phyloP scores from a whole-genome alignment of 2,797 vertebrate genomes.

The Onychomys torridus region DNA sequence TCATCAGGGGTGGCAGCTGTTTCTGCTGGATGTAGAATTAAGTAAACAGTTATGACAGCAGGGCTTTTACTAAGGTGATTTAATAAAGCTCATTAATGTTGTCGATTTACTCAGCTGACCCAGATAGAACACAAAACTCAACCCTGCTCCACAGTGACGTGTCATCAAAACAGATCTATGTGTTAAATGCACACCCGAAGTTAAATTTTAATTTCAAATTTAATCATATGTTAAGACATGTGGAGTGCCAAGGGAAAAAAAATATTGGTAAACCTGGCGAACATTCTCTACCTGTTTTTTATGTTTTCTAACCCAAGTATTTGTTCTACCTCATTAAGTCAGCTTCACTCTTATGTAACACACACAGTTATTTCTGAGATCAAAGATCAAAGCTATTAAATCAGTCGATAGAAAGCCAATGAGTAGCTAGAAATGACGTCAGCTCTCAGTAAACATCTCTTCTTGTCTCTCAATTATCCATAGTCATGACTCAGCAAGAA shows the following conservation, averaged over 20 bases:
- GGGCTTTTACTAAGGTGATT: conserved; percentile 88
- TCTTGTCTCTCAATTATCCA: not conserved
- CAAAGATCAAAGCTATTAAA: conserved; percentile 74
- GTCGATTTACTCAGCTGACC: conserved; percentile 85
- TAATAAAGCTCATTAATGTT: conserved; percentile 86
- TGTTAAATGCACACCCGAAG: not conserved
- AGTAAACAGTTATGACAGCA: conserved; percentile 85
- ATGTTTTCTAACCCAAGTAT: conserved; percentile 42
- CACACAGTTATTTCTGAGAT: conserved; percentile 73
- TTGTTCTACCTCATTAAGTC: conserved; percentile 31
- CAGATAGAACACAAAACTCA: conserved; percentile 84
- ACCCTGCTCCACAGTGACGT: conserved; percentile 73
- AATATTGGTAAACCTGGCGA: not conserved
- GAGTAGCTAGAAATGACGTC: conserved; percentile 25
- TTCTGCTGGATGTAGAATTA: conserved; percentile 78
- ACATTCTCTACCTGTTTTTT: conserved; percentile 42
- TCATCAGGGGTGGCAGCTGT: conserved; percentile 77
- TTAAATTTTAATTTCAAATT: conserved; percentile 74
- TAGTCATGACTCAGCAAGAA: conserved; percentile 76
- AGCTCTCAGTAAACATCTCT: conserved; percentile 48
- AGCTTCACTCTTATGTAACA: conserved; percentile 49
- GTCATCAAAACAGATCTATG: conserved; percentile 69
- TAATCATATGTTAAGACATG: conserved; percentile 70
- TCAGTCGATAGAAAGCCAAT: conserved; percentile 68
- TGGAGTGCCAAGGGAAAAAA: conserved; percentile 17